Percentiles rank a stretch among this genome's conserved stretches.
Evolutionary conservation across 2,888 invertebrate genomes (phyloP).

Genomic region (Campoplex capitator): DNA sequence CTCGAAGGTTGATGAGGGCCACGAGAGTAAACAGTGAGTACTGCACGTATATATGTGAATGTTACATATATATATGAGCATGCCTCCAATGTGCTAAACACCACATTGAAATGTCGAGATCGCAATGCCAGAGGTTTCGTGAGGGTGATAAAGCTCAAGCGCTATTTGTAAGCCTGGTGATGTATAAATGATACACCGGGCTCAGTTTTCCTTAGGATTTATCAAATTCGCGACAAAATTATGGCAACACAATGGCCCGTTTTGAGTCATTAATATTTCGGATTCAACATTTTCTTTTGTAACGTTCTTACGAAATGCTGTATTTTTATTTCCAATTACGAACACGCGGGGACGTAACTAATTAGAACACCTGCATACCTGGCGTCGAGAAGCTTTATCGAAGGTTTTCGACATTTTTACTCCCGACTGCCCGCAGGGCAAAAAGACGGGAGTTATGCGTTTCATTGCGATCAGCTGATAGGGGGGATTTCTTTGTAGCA

Average conservation of each 20-base stretch:
- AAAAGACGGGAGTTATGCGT: too few species aligned
- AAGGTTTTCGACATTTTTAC: neutral
- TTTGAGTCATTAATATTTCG: too few species aligned
- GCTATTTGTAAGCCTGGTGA: neutral
- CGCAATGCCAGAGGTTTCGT: conserved; percentile 28
- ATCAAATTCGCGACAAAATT: too few species aligned
- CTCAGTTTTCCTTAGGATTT: too few species aligned
- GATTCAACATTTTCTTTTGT: too few species aligned
- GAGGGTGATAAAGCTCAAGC: conserved; percentile 53
- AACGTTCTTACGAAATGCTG: neutral
- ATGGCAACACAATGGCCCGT: too few species aligned
- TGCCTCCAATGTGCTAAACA: neutral
- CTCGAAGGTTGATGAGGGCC: conserved; percentile 8
- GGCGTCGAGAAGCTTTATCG: neutral
- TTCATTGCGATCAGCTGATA: too few species aligned
- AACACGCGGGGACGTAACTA: neutral
- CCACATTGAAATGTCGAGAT: conserved; percentile 48
- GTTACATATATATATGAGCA: neutral
- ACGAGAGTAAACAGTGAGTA: conserved; percentile 19
- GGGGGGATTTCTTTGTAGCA: too few species aligned
- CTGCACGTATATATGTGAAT: neutral
- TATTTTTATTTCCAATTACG: neutral
- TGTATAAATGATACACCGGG: too few species aligned
- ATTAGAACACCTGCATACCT: neutral
- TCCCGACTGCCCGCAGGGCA: too few species aligned